A percentile compares a stretch with the other conserved stretches of the same genome.
phyloP scores from a whole-genome alignment of 2,888 invertebrate species.

The Dascillus cervinus region DNA sequence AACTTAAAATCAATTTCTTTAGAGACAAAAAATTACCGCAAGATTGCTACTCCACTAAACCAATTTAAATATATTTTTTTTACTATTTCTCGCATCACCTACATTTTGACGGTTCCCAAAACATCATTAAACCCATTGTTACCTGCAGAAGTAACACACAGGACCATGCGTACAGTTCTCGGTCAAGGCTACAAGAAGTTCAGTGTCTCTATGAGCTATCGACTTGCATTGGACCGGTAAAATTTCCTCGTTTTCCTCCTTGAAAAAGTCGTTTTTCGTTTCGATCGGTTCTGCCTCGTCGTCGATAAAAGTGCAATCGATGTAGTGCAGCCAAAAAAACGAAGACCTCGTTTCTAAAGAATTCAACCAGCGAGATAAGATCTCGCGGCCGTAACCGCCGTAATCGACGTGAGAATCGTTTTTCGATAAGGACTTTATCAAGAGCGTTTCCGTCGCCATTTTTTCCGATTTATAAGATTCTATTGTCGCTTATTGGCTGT shows the following conservation, averaged over 20 bases:
- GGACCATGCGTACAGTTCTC: slow-evolving; percentile 41
- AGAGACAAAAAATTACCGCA: no score
- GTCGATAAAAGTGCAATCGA: slow-evolving; percentile 15
- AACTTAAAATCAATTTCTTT: no score
- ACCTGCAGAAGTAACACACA: slow-evolving; percentile 45
- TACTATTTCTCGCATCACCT: no score
- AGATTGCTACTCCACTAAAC: no score
- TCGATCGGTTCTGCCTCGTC: slow-evolving; percentile 11
- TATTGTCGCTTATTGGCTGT: background rate
- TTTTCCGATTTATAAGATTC: no score
- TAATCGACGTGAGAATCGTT: slow-evolving; percentile 18
- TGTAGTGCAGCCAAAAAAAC: slow-evolving; percentile 36
- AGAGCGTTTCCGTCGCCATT: slow-evolving; percentile 26
- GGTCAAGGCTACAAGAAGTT: slow-evolving; percentile 38
- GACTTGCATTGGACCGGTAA: slow-evolving; percentile 33
- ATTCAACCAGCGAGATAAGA: slow-evolving; percentile 36
- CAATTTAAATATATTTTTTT: no score
- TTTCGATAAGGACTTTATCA: slow-evolving; percentile 21
- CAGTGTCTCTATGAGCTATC: slow-evolving; percentile 41
- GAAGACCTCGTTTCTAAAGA: slow-evolving; percentile 37
- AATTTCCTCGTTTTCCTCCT: background rate
- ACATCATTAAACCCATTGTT: slow-evolving; percentile 12
- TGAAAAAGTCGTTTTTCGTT: slow-evolving; percentile 1
- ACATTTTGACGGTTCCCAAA: no score
- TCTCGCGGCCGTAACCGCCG: slow-evolving; percentile 17